phyloP scores from a whole-genome alignment of 1,140 invertebrate genomes.

The Drosophila parvula region DNA sequence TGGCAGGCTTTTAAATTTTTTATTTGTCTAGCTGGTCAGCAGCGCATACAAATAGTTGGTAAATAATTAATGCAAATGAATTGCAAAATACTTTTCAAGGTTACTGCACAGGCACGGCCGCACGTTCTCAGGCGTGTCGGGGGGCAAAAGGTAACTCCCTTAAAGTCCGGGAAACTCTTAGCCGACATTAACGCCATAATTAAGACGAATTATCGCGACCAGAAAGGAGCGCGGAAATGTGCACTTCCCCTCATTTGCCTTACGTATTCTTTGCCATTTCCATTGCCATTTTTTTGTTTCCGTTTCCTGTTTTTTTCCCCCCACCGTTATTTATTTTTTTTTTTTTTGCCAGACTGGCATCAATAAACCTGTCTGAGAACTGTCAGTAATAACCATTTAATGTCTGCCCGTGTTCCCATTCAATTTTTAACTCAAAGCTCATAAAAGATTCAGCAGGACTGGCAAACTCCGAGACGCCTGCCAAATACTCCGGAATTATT shows the following conservation, averaged over 20 bases:
- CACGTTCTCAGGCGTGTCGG: constrained; percentile 1
- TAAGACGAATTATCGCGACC: constrained; percentile 55
- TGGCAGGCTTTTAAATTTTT: constrained; percentile 29
- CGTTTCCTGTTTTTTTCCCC: constrained; percentile 4
- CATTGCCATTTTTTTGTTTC: constrained; percentile 26
- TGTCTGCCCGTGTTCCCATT: constrained; percentile 51
- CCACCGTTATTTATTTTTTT: not conserved
- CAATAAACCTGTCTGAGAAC: constrained; percentile 70
- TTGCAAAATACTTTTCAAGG: constrained; percentile 77
- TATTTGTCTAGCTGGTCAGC: constrained; percentile 60
- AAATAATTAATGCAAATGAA: constrained; percentile 78
- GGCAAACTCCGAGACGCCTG: constrained; percentile 48
- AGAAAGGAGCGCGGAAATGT: not conserved
- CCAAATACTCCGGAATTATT: constrained; percentile 46
- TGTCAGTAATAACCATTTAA: constrained; percentile 62
- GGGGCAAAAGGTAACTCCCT: constrained; percentile 1
- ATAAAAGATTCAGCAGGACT: constrained; percentile 44
- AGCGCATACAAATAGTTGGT: constrained; percentile 63
- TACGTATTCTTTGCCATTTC: constrained; percentile 1
- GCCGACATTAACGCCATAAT: constrained; percentile 60
- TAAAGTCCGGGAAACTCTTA: constrained; percentile 21
- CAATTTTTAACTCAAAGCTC: constrained; percentile 55
- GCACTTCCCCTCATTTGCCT: not conserved
- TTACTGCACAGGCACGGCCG: constrained; percentile 27
- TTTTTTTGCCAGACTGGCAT: constrained; percentile 41